Base-by-base conservation (phyloP, 53 echinoderm and acorn worm species). In the Patiria pectinifera region DNA sequence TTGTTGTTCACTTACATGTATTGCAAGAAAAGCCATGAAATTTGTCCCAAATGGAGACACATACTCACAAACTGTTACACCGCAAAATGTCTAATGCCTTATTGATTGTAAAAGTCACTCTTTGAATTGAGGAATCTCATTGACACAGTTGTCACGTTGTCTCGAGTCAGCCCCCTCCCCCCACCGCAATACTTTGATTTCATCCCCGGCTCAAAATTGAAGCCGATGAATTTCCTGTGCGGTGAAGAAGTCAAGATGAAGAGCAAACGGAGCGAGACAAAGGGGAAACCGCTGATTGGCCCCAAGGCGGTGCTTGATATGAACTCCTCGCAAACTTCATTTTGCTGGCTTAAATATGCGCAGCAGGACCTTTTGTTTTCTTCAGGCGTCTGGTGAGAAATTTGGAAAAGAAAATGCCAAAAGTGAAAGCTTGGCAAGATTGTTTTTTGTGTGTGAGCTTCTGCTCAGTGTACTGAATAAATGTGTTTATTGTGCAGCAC, bases 151-250 rank as follows among this genome's bases (percentile, higher is more conserved):
- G 75, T 74, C 75, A 74, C 86, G 75, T 71, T 71, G 44, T 48
- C 49, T 13, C 72, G 19, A n/a, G 71, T n/a, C 6, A 16, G 44
- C 5, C 15, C 77, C 18, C 46, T 19, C 59, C 76, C 45, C 60
- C 80, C 69, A 53, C 53, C 53, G 2, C 69, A 9, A 10, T 45
- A 44, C 80, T 18, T 59, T 61, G 9, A 48, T 85, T 63, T 60
- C 74, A 22, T 74, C 21, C 45, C 8, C 8, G 6, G 49, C 47
- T 86, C 74, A 76, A n/a, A 43, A 76, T 45, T 63, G 76, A 60
- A 88, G 26, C 61, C 23, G 59, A 35, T 88, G 77, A 59, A 88
- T 88, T 88, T 88, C 78, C 78, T 77, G 60, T 78, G 60, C 43
- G 13, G 70, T 8, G 88, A 78, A 59, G 26, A 63, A 74, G 86